Base-by-base conservation (phyloP, 2,113 vertebrate genomes). In the Bagarius yarrelli region DNA sequence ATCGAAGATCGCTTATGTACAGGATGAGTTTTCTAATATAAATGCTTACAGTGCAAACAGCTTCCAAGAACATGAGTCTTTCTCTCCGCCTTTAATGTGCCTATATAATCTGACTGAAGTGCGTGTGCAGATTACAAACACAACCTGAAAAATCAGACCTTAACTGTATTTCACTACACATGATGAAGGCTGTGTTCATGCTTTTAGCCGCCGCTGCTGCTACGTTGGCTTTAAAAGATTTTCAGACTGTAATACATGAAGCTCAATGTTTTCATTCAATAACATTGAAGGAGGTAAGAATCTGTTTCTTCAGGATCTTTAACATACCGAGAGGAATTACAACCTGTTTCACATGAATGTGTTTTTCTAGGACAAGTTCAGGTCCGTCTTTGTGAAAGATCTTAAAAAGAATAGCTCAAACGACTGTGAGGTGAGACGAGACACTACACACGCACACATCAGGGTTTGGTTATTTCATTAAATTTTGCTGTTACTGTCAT, bases 1-100 rank as follows among this genome's bases (percentile, higher is more conserved):
- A 90, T 88, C 86, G 82, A 47, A 80, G 47, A 88, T 91, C 78
- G 80, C 71, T 83, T 44, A 36, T 60, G 25, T 25, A 34, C 47
- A 23, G 34, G 5, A 15, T 27, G 19, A 47, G 56, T 64, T 40
- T 57, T 15, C 21, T 34, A 47, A 16, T 40, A 52, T 79, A 12
- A 18, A 56, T n/a, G 75, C 79, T 84, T 71, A 75, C 67, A 15
- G 5, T 66, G 83, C 86, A 83, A 21, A 19, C 34, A 5, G 5
- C 16, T 66, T n/a, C 55, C 21, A 44, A 53, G 21, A 66, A 34
- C 27, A 59, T 47, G 5, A 63, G 34, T 8, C 3, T 55, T 32
- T 36, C 34, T 25, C 25, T 52, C 56, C 53, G 53, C 32, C 50
- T 79, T 30, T 53, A n/a, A 56, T 67, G 67, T 60, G 47, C 53